Base-by-base conservation (phyloP, 2,797 vertebrate genomes). In the Enteromius paludinosus region DNA sequence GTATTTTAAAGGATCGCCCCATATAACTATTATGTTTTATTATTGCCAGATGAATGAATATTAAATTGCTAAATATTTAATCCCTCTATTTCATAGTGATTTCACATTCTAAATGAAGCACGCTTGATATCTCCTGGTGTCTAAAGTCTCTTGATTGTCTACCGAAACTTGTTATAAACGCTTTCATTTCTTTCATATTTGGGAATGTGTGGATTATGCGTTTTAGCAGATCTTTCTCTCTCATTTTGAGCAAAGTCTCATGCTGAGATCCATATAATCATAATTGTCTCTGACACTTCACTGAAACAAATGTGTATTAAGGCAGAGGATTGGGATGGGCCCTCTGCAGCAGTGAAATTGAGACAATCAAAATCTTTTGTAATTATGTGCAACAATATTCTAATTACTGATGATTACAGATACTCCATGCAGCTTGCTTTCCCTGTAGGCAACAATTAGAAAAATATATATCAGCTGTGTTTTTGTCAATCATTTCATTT, bases 311-410 rank as follows among this genome's bases (percentile, higher is more conserved):
- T 94, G 95, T 93, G 93, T 95, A 96, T 97, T 96, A 96, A 96
- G 94, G 94, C 93, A 92, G 94, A 94, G 87, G 90, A 93, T 94
- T 90, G 93, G 94, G 94, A 95, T 92, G 92, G 94, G 94, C 92
- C 93, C 95, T 96, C 93, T 95, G 95, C 94, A 93, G 94, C 93
- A 92, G 94, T 94, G 93, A 96, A 97, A 97, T 96, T 95, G 95
- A 97, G 95, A 98, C 96, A 97, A 98, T 98, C 96, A 97, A 95
- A 97, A 97, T 96, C 95, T 96, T 97, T 97, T 96, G 95, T 97
- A 98, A 98, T 99, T 98, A 97, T 91, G 94, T 94, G 87, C 93
- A 94, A 95, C 93, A 94, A 97, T 97, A 97, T 98, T 97, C 95
- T 98, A 98, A 98, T 99, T 98, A 96, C 95, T 93, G 92, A 95